Conservation (phyloP, 2,797 vertebrate species). For the Tiaroga cobitis region DNA sequence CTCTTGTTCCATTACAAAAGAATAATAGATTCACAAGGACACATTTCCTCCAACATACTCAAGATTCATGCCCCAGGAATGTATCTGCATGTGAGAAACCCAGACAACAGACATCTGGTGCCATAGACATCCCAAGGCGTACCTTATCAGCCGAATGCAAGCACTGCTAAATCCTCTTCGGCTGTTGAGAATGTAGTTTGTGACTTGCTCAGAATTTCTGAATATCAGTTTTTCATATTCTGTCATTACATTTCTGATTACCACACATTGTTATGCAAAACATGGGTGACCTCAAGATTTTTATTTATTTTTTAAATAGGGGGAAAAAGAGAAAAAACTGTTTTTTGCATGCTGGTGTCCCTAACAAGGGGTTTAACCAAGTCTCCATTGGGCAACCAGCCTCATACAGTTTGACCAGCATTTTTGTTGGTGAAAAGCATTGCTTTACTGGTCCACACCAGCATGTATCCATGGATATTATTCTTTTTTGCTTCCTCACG, state of each 20-base stretch:
- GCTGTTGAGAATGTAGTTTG: constrained; percentile 21
- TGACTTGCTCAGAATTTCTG: constrained; percentile 6
- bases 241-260: constrained; percentile 11
- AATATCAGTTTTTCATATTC: constrained; percentile 41
- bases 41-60: constrained; percentile 53
- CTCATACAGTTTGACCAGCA: neutral
- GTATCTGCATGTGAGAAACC: constrained; percentile 39
- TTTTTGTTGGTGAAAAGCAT: neutral
- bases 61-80: constrained; percentile 53
- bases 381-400: neutral
- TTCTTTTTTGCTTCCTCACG: constrained; percentile 7
- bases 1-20: constrained; percentile 53
- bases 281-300: constrained; percentile 1
- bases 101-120: constrained; percentile 51
- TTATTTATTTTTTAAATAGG: too few relatives aligned
- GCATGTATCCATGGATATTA: neutral
- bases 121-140: constrained; percentile 50
- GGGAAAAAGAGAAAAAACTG: neutral
- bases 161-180: constrained; percentile 37
- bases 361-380: neutral
- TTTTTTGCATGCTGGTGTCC: neutral
- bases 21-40: constrained; percentile 51
- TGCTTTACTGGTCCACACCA: neutral
- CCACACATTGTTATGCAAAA: constrained; percentile 14
- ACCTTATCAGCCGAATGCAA: constrained; percentile 49